Conservation (phyloP, 2,888 invertebrate genomes). For the Plebejus melissa region DNA sequence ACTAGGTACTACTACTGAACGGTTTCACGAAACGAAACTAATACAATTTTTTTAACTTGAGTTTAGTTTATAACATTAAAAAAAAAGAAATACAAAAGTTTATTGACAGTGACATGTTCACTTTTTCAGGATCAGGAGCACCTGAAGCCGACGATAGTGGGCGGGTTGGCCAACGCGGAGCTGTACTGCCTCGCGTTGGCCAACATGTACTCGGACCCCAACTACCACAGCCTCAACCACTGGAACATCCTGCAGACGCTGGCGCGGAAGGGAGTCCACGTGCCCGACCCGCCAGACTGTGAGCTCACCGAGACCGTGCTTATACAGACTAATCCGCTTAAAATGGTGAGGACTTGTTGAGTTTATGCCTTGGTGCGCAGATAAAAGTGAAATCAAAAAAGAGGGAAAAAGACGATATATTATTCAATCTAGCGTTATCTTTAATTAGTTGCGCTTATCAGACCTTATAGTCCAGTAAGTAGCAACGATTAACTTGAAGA, state of each 20-base stretch:
- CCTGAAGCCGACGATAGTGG: conserved; percentile 94
- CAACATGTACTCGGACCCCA: conserved; percentile 97
- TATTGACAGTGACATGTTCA: conserved; percentile 30
- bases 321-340: conserved; percentile 96
- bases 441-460: too few relatives aligned
- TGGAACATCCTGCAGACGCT: conserved; percentile 96
- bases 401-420: too few relatives aligned
- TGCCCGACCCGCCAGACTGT: conserved; percentile 89
- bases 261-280: conserved; percentile 93
- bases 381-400: too few relatives aligned
- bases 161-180: conserved; percentile 94
- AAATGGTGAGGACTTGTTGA: conserved; percentile 83
- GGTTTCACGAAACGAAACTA: too few relatives aligned
- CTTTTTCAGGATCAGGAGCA: conserved; percentile 90
- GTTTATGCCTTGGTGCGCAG: neutral
- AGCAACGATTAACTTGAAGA: too few relatives aligned
- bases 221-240: conserved; percentile 97
- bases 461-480: too few relatives aligned
- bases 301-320: conserved; percentile 97
- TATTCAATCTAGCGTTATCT: too few relatives aligned
- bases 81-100: neutral
- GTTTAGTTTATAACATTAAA: neutral
- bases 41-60: too few relatives aligned
- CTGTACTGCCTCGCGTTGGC: conserved; percentile 95
- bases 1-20: too few relatives aligned